phyloP scores from a whole-genome alignment of 64 coral and sea anemone species.

The Cladopsammia gracilis region DNA sequence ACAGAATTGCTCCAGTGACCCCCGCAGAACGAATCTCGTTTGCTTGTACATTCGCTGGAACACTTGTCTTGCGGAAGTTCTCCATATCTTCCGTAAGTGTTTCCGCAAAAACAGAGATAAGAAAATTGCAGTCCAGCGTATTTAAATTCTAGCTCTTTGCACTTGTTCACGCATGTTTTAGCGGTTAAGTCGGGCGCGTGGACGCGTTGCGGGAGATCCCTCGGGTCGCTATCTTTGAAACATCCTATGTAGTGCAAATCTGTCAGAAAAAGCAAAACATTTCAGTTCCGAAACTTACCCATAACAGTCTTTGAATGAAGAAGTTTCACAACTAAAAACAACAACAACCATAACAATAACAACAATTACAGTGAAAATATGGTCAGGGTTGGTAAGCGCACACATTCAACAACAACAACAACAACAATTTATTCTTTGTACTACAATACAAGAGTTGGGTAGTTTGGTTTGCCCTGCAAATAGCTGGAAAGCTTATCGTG shows the following conservation, averaged over 20 bases:
- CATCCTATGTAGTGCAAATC: constrained; percentile 79
- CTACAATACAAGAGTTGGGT: no score
- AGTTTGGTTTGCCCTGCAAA: no score
- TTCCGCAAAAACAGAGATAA: constrained; percentile 98
- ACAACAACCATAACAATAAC: no score
- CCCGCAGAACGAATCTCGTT: constrained; percentile 85
- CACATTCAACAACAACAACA: no score
- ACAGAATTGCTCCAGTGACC: constrained; percentile 94
- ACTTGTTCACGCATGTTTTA: constrained; percentile 73
- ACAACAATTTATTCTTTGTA: no score
- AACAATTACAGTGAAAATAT: no score
- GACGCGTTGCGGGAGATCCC: constrained; percentile 91
- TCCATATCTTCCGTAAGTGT: constrained; percentile 88
- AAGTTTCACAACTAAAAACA: no score
- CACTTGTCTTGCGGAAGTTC: constrained; percentile 83
- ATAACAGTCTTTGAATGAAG: no score
- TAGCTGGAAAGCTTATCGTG: no score
- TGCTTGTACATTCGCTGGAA: constrained; percentile 76
- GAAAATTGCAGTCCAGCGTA: constrained; percentile 95
- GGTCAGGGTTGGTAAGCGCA: no score
- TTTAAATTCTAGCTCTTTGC: constrained; percentile 87
- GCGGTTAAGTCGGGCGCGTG: constrained; percentile 71
- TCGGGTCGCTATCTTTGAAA: constrained; percentile 93
- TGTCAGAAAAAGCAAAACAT: background rate
- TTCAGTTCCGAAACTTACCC: no score